Conservation (phyloP, 2,113 vertebrate genomes). For the Oxygymnocypris stewartii region DNA sequence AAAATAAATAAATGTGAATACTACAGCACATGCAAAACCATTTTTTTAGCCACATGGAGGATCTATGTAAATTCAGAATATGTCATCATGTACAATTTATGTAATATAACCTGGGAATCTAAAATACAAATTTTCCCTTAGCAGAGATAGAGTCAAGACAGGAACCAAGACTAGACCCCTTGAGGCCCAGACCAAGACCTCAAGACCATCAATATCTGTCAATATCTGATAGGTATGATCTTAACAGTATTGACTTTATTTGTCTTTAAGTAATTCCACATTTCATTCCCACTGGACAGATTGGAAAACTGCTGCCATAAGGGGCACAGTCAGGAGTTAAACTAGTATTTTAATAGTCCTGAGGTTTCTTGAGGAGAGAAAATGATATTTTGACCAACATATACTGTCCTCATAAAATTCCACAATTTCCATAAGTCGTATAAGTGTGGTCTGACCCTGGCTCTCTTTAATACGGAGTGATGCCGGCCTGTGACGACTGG, state of each 20-base stretch:
- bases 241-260: neutral
- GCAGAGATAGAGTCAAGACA: neutral
- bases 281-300: neutral
- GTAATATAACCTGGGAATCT: neutral
- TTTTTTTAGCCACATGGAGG: no score
- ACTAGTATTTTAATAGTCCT: neutral
- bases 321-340: neutral
- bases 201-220: neutral
- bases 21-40: neutral
- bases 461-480: constrained; percentile 11
- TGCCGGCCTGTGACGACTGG: constrained; percentile 2
- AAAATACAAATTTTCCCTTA: neutral
- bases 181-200: neutral
- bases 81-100: neutral
- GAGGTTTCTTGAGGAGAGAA: constrained; percentile 1
- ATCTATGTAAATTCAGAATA: neutral
- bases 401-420: constrained; percentile 7
- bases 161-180: neutral
- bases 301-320: neutral
- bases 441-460: constrained; percentile 20
- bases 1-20: neutral
- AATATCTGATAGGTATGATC: neutral
- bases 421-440: constrained; percentile 13
- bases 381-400: constrained; percentile 13
- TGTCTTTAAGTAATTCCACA: neutral